Evolutionary conservation across 2,797 vertebrate genomes (phyloP).

Genomic region (Siniperca scherzeri): DNA sequence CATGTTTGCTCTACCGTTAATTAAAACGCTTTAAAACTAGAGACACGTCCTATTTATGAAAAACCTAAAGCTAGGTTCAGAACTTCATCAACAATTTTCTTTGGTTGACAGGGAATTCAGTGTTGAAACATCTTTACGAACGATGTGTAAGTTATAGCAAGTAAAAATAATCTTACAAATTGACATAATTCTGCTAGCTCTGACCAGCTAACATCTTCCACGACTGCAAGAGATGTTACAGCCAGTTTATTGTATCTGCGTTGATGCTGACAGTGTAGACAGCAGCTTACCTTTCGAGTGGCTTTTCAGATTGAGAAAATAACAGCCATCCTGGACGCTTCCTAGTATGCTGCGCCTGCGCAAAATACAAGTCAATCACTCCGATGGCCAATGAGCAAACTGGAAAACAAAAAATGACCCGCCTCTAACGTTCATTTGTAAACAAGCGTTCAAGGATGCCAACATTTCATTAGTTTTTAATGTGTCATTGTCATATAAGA

Average conservation of each 20-base stretch:
- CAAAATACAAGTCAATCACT: background rate
- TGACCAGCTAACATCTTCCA: rapidly evolving
- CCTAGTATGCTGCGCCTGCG: constrained; percentile 61
- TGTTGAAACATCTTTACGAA: background rate
- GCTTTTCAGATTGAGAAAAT: constrained; percentile 16
- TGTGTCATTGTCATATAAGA: background rate
- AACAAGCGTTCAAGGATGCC: constrained; percentile 41
- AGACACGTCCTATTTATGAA: rapidly evolving
- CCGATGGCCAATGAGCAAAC: constrained; percentile 58
- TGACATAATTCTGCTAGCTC: background rate
- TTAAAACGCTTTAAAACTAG: background rate
- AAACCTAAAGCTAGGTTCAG: background rate
- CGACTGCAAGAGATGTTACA: rapidly evolving
- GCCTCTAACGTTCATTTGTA: constrained; percentile 44
- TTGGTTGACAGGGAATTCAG: background rate
- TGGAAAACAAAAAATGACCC: constrained; percentile 8
- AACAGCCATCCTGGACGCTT: constrained; percentile 43
- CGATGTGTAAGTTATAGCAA: background rate
- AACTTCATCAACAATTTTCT: background rate
- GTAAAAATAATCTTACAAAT: background rate
- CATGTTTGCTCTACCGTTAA: rapidly evolving
- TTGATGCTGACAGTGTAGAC: rapidly evolving
- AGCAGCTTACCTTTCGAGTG: constrained; percentile 59
- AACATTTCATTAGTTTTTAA: background rate
- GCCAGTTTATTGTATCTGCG: background rate